Percentiles rank a stretch among this genome's conserved stretches.
Evolutionary conservation across 2,113 vertebrate species (phyloP).

Genomic region (Empidonax traillii): DNA sequence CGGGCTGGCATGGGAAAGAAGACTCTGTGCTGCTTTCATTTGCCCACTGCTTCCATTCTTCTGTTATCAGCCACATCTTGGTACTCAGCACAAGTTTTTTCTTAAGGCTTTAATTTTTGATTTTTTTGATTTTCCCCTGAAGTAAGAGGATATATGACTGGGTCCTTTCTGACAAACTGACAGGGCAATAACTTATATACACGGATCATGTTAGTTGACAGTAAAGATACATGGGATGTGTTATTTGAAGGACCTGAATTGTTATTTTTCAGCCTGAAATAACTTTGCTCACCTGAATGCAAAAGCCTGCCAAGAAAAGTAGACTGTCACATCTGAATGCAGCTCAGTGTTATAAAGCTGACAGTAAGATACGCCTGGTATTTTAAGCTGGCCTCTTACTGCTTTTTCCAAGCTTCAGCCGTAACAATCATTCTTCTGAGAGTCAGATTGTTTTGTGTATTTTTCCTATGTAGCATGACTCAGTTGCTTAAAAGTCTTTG

Average conservation of each 20-base stretch:
- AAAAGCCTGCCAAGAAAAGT: constrained; percentile 45
- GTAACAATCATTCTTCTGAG: background rate
- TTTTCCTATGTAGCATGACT: background rate
- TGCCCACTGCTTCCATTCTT: background rate
- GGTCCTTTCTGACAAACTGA: background rate
- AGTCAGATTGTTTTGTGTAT: background rate
- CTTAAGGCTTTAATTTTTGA: background rate
- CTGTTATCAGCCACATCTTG: background rate
- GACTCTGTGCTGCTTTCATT: background rate
- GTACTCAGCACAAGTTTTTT: background rate
- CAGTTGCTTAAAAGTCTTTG: background rate
- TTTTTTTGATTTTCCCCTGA: background rate
- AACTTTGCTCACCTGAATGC: constrained; percentile 52
- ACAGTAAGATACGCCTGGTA: background rate
- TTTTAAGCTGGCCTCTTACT: background rate
- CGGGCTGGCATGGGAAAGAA: background rate
- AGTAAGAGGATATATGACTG: background rate
- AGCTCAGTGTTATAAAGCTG: background rate
- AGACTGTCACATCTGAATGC: background rate
- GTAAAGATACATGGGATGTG: constrained; percentile 34
- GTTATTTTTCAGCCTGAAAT: constrained; percentile 47
- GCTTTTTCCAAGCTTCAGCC: constrained; percentile 2
- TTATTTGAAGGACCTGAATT: constrained; percentile 43
- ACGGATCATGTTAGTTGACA: constrained; percentile 19
- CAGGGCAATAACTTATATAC: constrained; percentile 22